Conservation (phyloP, 2,113 vertebrate genomes). For the Phylloscopus trochilus region DNA sequence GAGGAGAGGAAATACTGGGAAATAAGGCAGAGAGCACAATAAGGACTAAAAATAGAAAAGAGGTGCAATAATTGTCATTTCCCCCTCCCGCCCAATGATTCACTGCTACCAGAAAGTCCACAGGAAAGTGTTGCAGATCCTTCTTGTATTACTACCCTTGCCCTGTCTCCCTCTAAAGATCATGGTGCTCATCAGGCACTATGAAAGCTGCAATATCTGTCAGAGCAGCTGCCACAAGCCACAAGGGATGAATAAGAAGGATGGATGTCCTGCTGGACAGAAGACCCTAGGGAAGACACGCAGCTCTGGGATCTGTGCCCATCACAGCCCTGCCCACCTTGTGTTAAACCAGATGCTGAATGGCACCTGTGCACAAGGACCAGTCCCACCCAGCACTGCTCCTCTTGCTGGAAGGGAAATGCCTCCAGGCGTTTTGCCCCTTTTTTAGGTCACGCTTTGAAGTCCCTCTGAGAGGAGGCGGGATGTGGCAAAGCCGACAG, state of each 20-base stretch:
- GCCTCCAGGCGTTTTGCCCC: not conserved
- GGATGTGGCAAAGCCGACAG: slow-evolving; percentile 10
- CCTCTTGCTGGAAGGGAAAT: not conserved
- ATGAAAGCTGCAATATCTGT: not conserved
- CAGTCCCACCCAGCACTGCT: not conserved
- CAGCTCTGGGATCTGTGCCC: not conserved
- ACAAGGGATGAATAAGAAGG: not conserved
- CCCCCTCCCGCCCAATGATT: not conserved
- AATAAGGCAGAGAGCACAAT: not conserved
- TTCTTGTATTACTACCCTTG: not conserved
- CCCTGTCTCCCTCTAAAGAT: not conserved
- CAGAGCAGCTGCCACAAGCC: not conserved
- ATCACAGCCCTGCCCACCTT: fast-evolving
- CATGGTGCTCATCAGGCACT: not conserved
- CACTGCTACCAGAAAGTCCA: not conserved
- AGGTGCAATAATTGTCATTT: not conserved
- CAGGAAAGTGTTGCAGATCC: not conserved
- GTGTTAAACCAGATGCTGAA: not conserved
- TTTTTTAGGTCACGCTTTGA: slow-evolving; percentile 13
- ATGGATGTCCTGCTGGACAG: not conserved
- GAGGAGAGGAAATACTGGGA: not conserved
- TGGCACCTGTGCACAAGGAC: not conserved
- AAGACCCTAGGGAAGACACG: not conserved
- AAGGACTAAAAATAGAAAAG: not conserved
- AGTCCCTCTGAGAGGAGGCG: not conserved